Base-by-base conservation (phyloP, 2,797 vertebrate species). In the Jordanella pulchra region DNA sequence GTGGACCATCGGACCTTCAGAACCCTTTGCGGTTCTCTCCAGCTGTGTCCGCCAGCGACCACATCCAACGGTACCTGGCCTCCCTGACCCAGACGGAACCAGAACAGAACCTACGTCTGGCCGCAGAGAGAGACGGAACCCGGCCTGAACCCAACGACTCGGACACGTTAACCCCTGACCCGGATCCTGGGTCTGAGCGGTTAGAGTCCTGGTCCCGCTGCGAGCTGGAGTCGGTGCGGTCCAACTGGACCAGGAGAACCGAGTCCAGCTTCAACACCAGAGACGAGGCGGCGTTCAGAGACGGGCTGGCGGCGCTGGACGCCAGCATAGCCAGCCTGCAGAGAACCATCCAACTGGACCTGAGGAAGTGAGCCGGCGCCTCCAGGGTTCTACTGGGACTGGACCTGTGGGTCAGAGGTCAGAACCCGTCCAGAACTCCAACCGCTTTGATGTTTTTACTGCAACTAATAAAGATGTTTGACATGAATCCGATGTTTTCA, bases 301-400 rank as follows among this genome's bases (percentile, higher is more conserved):
- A 95, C 0, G 96, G 96, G 21, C 92, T 99, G 73, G 97, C 95
- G 1, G 96, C 96, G 0, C 88, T 99, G 84, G 98, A 99, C 50
- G 97, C 96, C 50, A 97, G 96, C 81, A 98, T 99, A 28, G 95
- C 95, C 58, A 94, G 89, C 68, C 92, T 98, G 67, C 96, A 97
- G 92, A 95, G 86, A 71, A 96, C 96, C 0, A 87, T 99, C 4
- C 92, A 94, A 45, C 90, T 87, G 61, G 95, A 94, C 54, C 76
- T 91, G 55, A 95, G 89, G 79, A 90, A 92, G 56, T 95, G 82
- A 96, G n/a, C n/a, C n/a, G n/a, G n/a, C n/a, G n/a, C n/a, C n/a
- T n/a, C n/a, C n/a, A n/a, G n/a, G n/a, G n/a, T n/a, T n/a, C n/a
- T n/a, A n/a, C n/a, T n/a, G n/a, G n/a, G n/a, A n/a, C n/a, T n/a